Evolutionary conservation across 30 jellyfish, hydroid and myxozoan species (phyloP), one percentile per base, ranked within the genome.

Genomic region (Pseudorhiza aurosa): DNA sequence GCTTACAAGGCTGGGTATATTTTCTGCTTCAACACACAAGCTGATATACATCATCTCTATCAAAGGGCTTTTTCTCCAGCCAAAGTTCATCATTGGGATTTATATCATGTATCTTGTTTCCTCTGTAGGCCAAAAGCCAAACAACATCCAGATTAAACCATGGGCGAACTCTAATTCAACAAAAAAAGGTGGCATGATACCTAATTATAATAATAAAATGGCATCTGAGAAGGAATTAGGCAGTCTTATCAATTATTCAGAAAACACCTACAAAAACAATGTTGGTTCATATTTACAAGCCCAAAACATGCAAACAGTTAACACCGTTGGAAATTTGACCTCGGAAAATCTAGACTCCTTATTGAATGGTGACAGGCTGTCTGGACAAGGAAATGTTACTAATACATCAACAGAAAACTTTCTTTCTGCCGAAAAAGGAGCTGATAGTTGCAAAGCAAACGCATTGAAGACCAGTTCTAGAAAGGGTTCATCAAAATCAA

Each of bases 401-500:
- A 6, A 53, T 53, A 53, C 1, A 2, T n/a, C 67, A 15, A 2
- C 36, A 3, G 36, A 53, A 53, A 15, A 10, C 67, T 53, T 22
- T 1, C 36, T 21, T 15, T 2, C 67, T 2, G 1, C 67, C 19
- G 24, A 53, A 4, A 6, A 9, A 2, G 36, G n/a, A 4, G 33
- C 35, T 4, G 36, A 21, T 15, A 53, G 12, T 15, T 1, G n/a
- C 22, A 64, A 64, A 42, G 8, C 77, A n/a, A 22, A 32, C 18
- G 26, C 58, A 31, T 33, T 49, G 51, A 73, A 55, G 55, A 45
- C 27, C 15, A 11, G 65, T 0, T n/a, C 47, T 24, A 73, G 55
- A 33, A 73, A 53, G 29, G 65, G 60, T 1, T 10, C 17, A 8
- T 17, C 86, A 55, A 73, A 73, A 44, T 65, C 72, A 32, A 73